These are phyloP conservation scores for Acanthurus lineatus DNA, from an alignment of 2,797 vertebrate species.

Conservation along the genomic window DNA sequence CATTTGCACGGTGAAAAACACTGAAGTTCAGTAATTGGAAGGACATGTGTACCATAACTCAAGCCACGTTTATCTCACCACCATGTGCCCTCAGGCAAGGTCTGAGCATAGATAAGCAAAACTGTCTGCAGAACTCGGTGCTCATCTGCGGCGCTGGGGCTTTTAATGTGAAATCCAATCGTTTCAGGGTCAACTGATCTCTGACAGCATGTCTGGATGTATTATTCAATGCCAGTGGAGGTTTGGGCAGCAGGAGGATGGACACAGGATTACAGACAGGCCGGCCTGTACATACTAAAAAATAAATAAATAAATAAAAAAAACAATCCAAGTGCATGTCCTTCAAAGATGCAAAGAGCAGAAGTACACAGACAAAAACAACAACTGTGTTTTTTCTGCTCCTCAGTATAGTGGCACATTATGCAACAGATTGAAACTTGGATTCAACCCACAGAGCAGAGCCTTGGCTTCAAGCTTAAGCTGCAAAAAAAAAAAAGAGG, in stretches of 20 bases:
- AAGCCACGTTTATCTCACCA: slow-evolving; percentile 68
- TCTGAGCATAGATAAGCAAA: slow-evolving; percentile 78
- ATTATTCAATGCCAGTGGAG: slow-evolving; percentile 75
- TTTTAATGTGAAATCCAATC: slow-evolving; percentile 83
- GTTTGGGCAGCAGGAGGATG: slow-evolving; percentile 53
- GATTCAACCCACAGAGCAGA: slow-evolving; percentile 43
- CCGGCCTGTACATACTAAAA: slow-evolving; percentile 23
- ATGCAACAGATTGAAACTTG: slow-evolving; percentile 75
- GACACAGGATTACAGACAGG: slow-evolving; percentile 60
- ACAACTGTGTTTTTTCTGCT: slow-evolving; percentile 26
- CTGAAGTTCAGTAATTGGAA: slow-evolving; percentile 74
- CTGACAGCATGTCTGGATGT: slow-evolving; percentile 80
- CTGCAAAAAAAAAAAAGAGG: slow-evolving; percentile 16
- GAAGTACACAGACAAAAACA: slow-evolving; percentile 55
- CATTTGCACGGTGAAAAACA: slow-evolving; percentile 60
- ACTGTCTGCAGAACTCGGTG: slow-evolving; percentile 72
- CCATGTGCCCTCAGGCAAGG: slow-evolving; percentile 74
- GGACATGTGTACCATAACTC: slow-evolving; percentile 75
- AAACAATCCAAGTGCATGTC: slow-evolving; percentile 44
- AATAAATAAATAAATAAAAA: slow-evolving; percentile 30
- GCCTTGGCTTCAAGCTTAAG: slow-evolving; percentile 14
- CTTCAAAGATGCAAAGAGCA: slow-evolving; percentile 61
- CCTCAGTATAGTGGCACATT: slow-evolving; percentile 53
- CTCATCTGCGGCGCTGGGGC: slow-evolving; percentile 62
- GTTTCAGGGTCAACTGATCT: slow-evolving; percentile 83